Conservation (phyloP, 2,113 vertebrate genomes). For the Apodemus speciosus region DNA sequence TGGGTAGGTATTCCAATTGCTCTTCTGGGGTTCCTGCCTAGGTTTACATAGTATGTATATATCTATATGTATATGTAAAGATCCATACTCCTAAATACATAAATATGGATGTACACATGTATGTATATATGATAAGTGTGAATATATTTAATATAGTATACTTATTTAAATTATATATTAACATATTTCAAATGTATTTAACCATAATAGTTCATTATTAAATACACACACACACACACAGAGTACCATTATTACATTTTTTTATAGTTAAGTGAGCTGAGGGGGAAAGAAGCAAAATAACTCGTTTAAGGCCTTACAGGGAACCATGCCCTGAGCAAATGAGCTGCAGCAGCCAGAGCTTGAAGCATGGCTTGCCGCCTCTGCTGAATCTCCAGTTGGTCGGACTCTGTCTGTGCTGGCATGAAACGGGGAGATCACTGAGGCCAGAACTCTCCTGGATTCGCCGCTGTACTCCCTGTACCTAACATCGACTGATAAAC, state of each 20-base stretch:
- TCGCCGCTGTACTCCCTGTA: no score
- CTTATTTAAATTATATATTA: not conserved
- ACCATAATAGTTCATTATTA: not conserved
- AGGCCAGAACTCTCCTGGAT: not conserved
- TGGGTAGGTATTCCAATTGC: no score
- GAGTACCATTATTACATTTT: not conserved
- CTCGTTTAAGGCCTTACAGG: not conserved
- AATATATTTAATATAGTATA: not conserved
- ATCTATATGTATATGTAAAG: not conserved
- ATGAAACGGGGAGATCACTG: not conserved
- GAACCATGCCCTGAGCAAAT: not conserved
- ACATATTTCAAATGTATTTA: not conserved
- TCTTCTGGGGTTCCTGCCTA: no score
- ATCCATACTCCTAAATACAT: not conserved
- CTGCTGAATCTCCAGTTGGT: not conserved
- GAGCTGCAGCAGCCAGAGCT: not conserved
- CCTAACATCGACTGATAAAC: not conserved
- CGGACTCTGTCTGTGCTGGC: not conserved
- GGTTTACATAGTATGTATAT: no score
- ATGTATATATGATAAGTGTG: not conserved
- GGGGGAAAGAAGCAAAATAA: not conserved
- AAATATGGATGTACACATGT: not conserved
- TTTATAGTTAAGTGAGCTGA: not conserved
- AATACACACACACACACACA: not conserved
- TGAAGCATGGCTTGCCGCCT: not conserved